Base-by-base conservation (phyloP, 2,113 vertebrate genomes). In the Terrapene triunguis region DNA sequence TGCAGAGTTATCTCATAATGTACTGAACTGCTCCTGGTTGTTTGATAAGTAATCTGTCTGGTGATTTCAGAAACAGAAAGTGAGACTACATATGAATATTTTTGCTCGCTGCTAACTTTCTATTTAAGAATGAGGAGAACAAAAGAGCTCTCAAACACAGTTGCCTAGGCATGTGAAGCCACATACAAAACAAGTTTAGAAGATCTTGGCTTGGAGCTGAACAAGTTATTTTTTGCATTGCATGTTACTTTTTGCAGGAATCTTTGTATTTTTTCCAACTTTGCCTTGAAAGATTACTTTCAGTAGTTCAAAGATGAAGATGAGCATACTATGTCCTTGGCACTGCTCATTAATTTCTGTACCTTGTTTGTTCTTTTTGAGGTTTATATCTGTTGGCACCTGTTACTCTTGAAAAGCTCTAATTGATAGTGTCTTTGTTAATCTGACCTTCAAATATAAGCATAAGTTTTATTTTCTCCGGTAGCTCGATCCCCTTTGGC, bases 221-320 rank as follows among this genome's bases (percentile, higher is more conserved):
- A 17, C 38, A 85, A 0, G 0, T 55, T 88, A 12, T 5, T 83
- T 94, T 88, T 88, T 80, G 19, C 57, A 17, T 13, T 57, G 51
- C n/a, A 80, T 88, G 38, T 92, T 42, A 47, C 57, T 87, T 89
- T 84, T 80, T 81, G 29, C 50, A 79, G 87, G 85, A 82, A 88
- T 83, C 90, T 84, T 87, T 82, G 25, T 47, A 27, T 54, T 32
- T 89, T 21, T 80, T 89, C 89, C 93, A 89, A 42, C n/a, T 29
- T 27, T 90, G 87, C 16, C 11, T 87, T 96, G 87, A 44, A 53
- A 10, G 42, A 69, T 92, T 81, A 1, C 57, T 62, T 88, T 93
- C 22, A 11, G 11, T 17, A 25, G 25, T 9, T 19, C n/a, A 85
- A 48, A 88, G 83, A 69, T 76, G 89, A 80, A 16, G 38, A 57